phyloP scores from a whole-genome alignment of 2,113 vertebrate species.

The Pterocles gutturalis region DNA sequence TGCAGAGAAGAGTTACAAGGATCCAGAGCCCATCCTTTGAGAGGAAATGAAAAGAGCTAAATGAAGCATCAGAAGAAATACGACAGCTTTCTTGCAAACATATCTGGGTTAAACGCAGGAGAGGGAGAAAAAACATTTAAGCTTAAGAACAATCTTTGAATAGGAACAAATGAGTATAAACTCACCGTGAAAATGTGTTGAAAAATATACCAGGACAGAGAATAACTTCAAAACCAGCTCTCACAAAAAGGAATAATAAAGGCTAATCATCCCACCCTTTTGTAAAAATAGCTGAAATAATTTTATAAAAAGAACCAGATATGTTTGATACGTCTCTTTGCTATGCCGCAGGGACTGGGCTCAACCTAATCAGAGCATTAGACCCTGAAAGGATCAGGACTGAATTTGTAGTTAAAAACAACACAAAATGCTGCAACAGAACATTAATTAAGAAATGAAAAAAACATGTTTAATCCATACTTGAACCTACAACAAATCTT shows the following conservation, averaged over 20 bases:
- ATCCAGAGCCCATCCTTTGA: background rate
- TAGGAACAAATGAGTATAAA: background rate
- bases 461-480: background rate
- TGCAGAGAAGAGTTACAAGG: background rate
- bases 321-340: background rate
- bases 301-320: background rate
- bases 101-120: background rate
- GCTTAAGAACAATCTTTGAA: background rate
- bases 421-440: background rate
- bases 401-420: background rate
- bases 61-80: background rate
- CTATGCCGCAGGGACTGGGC: background rate
- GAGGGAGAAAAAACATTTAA: background rate
- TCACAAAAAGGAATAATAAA: background rate
- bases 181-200: background rate
- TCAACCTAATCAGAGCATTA: background rate
- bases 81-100: background rate
- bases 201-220: background rate
- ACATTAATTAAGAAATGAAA: background rate
- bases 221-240: background rate
- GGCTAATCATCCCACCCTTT: background rate
- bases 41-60: background rate
- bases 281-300: background rate
- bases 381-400: background rate
- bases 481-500: background rate